Conservation (phyloP, 2,113 vertebrate species). For the Thryonomys swinderianus region DNA sequence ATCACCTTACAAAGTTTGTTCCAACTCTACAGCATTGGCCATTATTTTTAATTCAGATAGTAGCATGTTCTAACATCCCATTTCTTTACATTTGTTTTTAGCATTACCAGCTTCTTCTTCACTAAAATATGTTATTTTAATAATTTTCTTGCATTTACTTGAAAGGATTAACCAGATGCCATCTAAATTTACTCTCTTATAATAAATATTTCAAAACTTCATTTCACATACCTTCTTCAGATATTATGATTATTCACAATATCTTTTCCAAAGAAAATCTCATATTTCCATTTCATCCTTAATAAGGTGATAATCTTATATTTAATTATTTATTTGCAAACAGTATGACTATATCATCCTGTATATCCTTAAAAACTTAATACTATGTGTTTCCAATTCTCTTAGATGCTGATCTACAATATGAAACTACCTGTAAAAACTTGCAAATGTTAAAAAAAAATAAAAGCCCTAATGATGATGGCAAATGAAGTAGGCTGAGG, state of each 20-base stretch:
- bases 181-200: background rate
- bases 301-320: background rate
- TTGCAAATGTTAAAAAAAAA: background rate
- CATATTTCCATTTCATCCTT: background rate
- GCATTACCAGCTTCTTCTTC: background rate
- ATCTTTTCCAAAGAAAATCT: background rate
- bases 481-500: background rate
- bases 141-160: background rate
- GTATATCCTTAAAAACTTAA: background rate
- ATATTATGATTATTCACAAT: background rate
- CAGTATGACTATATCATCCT: background rate
- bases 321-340: constrained; percentile 9
- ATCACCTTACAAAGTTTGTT: background rate
- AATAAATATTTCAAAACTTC: constrained; percentile 37
- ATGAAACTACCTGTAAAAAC: background rate
- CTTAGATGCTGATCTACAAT: background rate
- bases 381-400: background rate
- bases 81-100: background rate
- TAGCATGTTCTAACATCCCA: background rate
- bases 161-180: background rate
- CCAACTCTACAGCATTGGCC: background rate
- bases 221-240: background rate
- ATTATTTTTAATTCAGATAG: background rate
- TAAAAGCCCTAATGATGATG: background rate
- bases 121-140: background rate